These are phyloP conservation scores for Drosophila sucinea DNA, from an alignment of 1,140 invertebrate species.

Conservation along the genomic window DNA sequence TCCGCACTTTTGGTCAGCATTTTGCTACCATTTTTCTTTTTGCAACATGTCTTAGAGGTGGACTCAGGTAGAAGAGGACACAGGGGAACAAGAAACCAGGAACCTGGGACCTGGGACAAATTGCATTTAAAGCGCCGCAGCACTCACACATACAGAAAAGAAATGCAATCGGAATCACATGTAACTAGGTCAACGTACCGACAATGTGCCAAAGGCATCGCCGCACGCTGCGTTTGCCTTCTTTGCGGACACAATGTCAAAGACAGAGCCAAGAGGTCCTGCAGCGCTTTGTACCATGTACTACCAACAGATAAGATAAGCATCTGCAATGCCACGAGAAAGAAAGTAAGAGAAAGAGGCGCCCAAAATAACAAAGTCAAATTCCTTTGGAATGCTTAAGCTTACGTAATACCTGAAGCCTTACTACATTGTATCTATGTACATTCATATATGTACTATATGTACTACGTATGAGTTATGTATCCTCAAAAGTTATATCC, in stretches of 20 bases:
- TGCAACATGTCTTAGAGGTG: constrained; percentile 9
- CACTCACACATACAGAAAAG: background rate
- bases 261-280: constrained; percentile 30
- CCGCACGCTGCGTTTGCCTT: constrained; percentile 14
- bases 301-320: constrained; percentile 23
- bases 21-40: constrained; percentile 17
- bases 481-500: no score
- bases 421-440: background rate
- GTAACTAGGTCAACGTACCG: constrained; percentile 21
- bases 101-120: background rate
- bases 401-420: background rate
- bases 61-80: constrained; percentile 1
- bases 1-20: constrained; percentile 30
- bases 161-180: constrained; percentile 26
- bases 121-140: constrained; percentile 2
- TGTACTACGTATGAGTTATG: no score
- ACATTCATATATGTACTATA: no score
- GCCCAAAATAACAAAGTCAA: constrained; percentile 20
- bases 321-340: constrained; percentile 36
- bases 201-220: background rate
- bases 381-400: background rate
- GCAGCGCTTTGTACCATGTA: constrained; percentile 29
- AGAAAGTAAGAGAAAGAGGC: constrained; percentile 17
- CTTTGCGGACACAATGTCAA: constrained; percentile 30
- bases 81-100: background rate